Evolutionary conservation across 2,113 vertebrate genomes (phyloP), one percentile per base, ranked within the genome.

Genomic region (Danionella cerebrum): DNA sequence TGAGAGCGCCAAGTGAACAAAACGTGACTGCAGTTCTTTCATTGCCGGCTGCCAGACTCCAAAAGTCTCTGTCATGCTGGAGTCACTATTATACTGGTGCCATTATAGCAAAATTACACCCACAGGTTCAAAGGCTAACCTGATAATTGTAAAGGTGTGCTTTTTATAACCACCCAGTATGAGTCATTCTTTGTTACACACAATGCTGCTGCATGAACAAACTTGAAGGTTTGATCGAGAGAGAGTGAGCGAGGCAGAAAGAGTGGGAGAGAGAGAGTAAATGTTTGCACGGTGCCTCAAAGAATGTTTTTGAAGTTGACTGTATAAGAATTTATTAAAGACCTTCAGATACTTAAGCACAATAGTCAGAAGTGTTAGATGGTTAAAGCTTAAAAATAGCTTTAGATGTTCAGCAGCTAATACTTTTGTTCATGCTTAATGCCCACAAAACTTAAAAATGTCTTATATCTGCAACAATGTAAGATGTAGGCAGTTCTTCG

Each of bases 271-370:
- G 36, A 57, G 58, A 14, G 16, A 47, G 25, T 8, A 27, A 6
- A 67, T 65, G 72, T 74, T 70, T 60, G 55, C 35, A 70, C 62
- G 39, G 53, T 60, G 38, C 6, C 38, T 65, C 38, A 39, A 62
- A 67, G 47, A 70, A 70, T 63, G 55, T 70, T 66, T 75, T 74
- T 74, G 63, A 74, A 62, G 54, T 67, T 33, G 55, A 57, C n/a
- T n/a, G n/a, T n/a, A n/a, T n/a, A n/a, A 35, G 39, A 53, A 52
- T 69, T 74, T 62, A 41, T 73, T 42, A 73, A 69, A 73, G 58
- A 19, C 18, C 63, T 65, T 54, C 38, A 13, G 35, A 13, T 36
- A n/a, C n/a, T 16, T 60, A 19, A 13, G 21, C 24, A 45, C 24
- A 45, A 45, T 19, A 29, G 24, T 45, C 39, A 31, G 3, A 29